These are phyloP conservation scores for Corythucha ciliata DNA, from an alignment of 2,888 invertebrate species.

Conservation along the genomic window DNA sequence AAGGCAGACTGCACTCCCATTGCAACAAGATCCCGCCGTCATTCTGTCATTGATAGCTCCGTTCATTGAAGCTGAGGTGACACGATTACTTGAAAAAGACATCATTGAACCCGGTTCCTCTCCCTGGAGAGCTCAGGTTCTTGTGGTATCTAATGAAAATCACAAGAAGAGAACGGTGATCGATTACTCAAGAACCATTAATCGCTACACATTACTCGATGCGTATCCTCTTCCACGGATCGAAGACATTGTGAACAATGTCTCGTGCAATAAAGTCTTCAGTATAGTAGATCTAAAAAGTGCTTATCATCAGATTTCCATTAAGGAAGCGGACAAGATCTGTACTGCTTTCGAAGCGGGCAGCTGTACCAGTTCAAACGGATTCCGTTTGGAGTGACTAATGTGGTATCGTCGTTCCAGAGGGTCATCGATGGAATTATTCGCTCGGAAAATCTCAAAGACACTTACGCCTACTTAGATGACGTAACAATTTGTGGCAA, in stretches of 20 bases:
- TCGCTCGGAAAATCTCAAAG: conserved; percentile 6
- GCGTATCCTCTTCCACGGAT: neutral
- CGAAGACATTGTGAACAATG: neutral
- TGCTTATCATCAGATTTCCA: no score
- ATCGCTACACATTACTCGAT: neutral
- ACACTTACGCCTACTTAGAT: conserved; percentile 15
- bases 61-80: neutral
- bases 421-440: conserved; percentile 12
- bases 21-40: neutral
- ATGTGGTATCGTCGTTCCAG: conserved; percentile 11
- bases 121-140: neutral
- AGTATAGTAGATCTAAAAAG: neutral
- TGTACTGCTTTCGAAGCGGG: neutral
- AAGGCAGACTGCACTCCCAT: neutral
- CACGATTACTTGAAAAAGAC: neutral
- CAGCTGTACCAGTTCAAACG: conserved; percentile 12
- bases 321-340: neutral
- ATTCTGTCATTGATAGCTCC: neutral
- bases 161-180: neutral
- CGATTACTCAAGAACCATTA: neutral
- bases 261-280: neutral
- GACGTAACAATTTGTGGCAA: conserved; percentile 15
- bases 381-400: conserved; percentile 10
- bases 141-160: neutral
- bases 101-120: neutral